Base-by-base conservation (phyloP, 2,113 vertebrate genomes). In the Xiphophorus maculatus region DNA sequence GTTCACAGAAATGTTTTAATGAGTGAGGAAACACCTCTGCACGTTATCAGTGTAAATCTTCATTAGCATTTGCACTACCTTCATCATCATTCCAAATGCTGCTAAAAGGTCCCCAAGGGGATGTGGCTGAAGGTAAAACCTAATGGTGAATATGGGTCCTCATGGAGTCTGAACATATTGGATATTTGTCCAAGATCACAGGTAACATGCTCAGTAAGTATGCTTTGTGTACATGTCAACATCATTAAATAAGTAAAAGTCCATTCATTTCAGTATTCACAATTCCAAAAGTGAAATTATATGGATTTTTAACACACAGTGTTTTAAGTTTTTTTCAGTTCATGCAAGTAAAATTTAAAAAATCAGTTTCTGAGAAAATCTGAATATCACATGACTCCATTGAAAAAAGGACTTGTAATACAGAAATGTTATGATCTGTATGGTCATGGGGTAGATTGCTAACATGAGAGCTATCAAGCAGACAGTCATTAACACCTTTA, bases 21-120 rank as follows among this genome's bases (percentile, higher is more conserved):
- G 42, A 66, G 61, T 5, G 22, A 29, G 42, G 14, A 76, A 62
- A 77, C 81, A 68, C 65, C 76, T 80, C 81, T 84, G 82, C 82
- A 74, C 64, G 63, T 71, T 79, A n/a, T 33, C 69, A 68, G 67
- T 79, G 73, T 73, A 12, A 27, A 78, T 32, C 58, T 75, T 85
- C 76, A 87, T 92, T 74, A 93, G 77, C 67, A 29, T 77, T 73
- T 54, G 58, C 87, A 71, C 74, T 66, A 30, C 28, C 58, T 12
- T 89, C 82, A 86, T 88, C 83, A 83, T 77, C 60, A 54, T 80
- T 75, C 51, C 81, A 85, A 80, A 29, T 71, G 61, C 66, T 42
- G 74, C 64, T 88, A 89, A 90, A 82, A 37, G 70, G 76, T 83
- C 78, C 70, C 87, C 40, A 37, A 13, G 69, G 63, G 84, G 83